Evolutionary conservation across 1,140 invertebrate genomes (phyloP), one percentile per base, ranked within the genome.

Genomic region (Drosophila dunni): DNA sequence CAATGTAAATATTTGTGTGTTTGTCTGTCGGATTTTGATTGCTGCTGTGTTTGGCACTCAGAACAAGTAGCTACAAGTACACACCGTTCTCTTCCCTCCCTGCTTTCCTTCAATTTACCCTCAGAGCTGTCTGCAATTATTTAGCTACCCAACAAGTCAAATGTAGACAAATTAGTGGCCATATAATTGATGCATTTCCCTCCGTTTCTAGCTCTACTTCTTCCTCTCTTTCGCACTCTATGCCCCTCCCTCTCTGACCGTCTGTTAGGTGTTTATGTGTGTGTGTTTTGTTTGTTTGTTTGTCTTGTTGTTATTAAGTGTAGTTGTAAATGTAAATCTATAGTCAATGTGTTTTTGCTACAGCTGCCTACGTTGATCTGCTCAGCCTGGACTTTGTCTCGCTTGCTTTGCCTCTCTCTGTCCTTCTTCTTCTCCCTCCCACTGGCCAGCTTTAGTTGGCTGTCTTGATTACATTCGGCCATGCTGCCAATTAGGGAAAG

Each of bases 141-240:
- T 75, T 69, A 75, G 70, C 57, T 75, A 76, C 64, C 75, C 76
- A 68, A 79, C 62, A 66, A 72, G n/a, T 36, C 62, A 75, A 75
- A 81, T 68, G 75, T 65, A 74, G 71, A 81, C 82, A 82, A 86
- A 88, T 88, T 86, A 82, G 79, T 79, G 79, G 50, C 78, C 70
- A 68, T 65, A 86, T 82, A 86, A 88, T 86, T 86, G 79, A 88
- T 86, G 83, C 79, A 82, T 70, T 62, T 76, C 6, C 36, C 36
- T 20, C 36, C 0, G 13, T 40, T 9, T 10, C 53, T 20, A 5
- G 1, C 5, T 7, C 33, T 15, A 11, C 11, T 34, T 56, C 53
- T 24, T 7, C 20, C 36, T 40, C 42, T 45, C 11, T 15, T 10
- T 45, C n/a, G 3, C 6, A 29, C 24, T 10, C 36, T 38, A 10